Evolutionary conservation across 2,113 vertebrate genomes (phyloP), one percentile per base, ranked within the genome.

Genomic region (Pelecanus crispus): DNA sequence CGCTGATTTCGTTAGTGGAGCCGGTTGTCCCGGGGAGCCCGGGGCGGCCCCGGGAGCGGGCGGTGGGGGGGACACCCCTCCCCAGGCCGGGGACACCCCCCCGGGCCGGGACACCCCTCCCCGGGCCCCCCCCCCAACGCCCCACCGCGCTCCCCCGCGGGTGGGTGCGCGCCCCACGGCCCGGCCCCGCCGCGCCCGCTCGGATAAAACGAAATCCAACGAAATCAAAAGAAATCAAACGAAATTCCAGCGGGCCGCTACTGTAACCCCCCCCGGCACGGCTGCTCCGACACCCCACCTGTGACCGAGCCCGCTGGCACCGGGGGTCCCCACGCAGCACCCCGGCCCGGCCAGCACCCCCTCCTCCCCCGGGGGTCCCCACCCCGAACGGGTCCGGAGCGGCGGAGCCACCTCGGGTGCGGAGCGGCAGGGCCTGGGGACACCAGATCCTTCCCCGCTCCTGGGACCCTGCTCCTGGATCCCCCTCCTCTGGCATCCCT

Each of bases 171-270:
- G 38, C 3, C 24, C 24, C 18, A 5, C 7, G 36, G 24, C 10
- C 53, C 38, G 38, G 44, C 29, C 25, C 24, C 19, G 20, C 47
- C 11, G n/a, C 44, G 11, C 62, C 86, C 20, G 8, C 22, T 24
- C 9, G 2, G 18, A 8, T 11, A 0, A 26, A 80, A 52, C 5
- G 71, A 24, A 67, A 88, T 52, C 1, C 2, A 90, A 85, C 61
- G 77, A 24, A 66, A 88, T 50, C 1, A 2, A 89, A 86, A 47
- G 92, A 90, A 75, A 81, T 56, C 7, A 19, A 87, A 44, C 1
- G 36, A 77, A 66, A 77, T 53, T 67, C 0, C 26, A 4, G 26
- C 11, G 8, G 4, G 0, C 2, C 26, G 2, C 34, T 8, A 3
- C 3, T 5, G 36, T 45, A 40, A 8, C 21, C 0, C 7, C 8